These are phyloP conservation scores for Siniperca obscura DNA, from an alignment of 2,797 vertebrate genomes.

Conservation along the genomic window DNA sequence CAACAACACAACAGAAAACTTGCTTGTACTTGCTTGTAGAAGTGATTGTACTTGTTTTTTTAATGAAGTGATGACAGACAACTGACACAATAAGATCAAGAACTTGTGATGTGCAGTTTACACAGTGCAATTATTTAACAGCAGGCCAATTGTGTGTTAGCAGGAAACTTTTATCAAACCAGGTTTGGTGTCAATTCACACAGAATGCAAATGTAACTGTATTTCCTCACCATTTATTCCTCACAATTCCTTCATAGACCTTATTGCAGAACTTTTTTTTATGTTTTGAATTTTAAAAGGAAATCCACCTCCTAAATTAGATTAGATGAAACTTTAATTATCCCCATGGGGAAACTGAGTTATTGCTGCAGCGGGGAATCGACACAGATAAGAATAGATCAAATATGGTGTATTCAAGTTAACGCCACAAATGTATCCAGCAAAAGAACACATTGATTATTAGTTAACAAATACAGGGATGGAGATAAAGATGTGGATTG, in stretches of 20 bases:
- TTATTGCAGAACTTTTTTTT: slow-evolving; percentile 25
- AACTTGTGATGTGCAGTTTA: slow-evolving; percentile 27
- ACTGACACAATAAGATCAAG: slow-evolving; percentile 4
- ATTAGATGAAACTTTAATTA: slow-evolving; percentile 79
- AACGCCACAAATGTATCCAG: slow-evolving; percentile 54
- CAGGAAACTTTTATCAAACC: background rate
- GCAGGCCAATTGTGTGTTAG: background rate
- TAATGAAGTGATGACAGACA: slow-evolving; percentile 8
- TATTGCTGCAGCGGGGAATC: slow-evolving; percentile 61
- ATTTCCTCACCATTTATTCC: slow-evolving; percentile 28
- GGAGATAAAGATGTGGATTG: slow-evolving; percentile 14
- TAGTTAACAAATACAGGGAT: slow-evolving; percentile 23
- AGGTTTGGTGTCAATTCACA: background rate
- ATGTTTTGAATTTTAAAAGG: slow-evolving; percentile 62
- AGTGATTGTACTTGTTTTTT: background rate
- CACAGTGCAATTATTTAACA: background rate
- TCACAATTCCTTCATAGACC: slow-evolving; percentile 13
- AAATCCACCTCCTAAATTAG: slow-evolving; percentile 72
- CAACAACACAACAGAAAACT: background rate
- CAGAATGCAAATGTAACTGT: slow-evolving; percentile 1
- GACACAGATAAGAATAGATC: slow-evolving; percentile 69
- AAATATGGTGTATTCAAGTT: slow-evolving; percentile 54
- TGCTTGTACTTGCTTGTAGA: background rate
- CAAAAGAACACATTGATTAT: slow-evolving; percentile 49
- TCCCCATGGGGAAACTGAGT: slow-evolving; percentile 68